Evolutionary conservation across 2,797 vertebrate species (phyloP), one percentile per base, ranked within the genome.

Genomic region (Falco cherrug): DNA sequence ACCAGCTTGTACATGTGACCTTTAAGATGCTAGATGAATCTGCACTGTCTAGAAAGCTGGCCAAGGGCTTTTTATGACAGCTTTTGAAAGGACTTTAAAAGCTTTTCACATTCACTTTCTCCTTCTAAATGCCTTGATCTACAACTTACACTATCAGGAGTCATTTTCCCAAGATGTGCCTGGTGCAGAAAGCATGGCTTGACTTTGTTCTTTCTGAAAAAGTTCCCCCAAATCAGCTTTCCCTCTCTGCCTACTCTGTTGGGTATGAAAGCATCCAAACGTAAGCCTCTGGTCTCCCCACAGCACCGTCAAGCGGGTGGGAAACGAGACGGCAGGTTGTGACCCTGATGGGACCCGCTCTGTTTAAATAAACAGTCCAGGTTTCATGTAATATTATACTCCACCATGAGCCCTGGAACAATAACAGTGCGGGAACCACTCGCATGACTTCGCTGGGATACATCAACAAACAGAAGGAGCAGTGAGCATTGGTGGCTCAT

Each of bases 281-380:
- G 54, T 56, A 82, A 51, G n/a, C 65, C 54, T 47, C 70, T 90
- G 89, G n/a, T 85, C 56, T 80, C 80, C 86, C 79, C 33, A 78
- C 45, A 74, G 75, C 76, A 84, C 70, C 2, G 0, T 89, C 67
- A 25, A 64, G 78, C 0, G 33, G 50, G 89, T 83, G 64, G 79
- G 94, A 95, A 96, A 94, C 1, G 2, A 70, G 18, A 83, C 18
- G 10, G 93, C 95, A 94, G 84, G 90, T 91, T 94, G 90, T 97
- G 97, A 97, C 96, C 90, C 94, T 57, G 69, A 76, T 88, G 91
- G 77, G 94, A 92, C 91, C 74, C 78, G 84, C 81, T 96, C 82
- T 91, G 75, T 95, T 96, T 86, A 97, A 98, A 97, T 82, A 96
- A 96, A 97, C 83, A 97, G 70, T 43, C 84, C 81, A 11, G 35